Evolutionary conservation across 2,797 vertebrate species (phyloP), one percentile per base, ranked within the genome.

Genomic region (Hydrolagus colliei): DNA sequence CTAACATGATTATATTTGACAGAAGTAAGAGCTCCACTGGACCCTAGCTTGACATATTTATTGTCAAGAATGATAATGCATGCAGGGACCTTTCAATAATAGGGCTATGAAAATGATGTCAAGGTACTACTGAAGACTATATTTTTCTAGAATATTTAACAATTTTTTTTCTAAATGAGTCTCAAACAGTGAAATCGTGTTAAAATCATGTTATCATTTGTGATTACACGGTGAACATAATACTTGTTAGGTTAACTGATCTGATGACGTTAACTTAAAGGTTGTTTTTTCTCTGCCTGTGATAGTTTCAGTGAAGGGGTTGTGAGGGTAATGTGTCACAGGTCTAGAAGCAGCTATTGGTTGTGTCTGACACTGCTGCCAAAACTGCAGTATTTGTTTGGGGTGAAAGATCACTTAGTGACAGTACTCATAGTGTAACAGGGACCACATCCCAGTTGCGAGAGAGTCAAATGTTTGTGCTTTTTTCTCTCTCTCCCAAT

Each of bases 51-150:
- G 79, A 71, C 79, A 84, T 84, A 84, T 71, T 71, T 84, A 71
- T 84, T 71, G 79, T 84, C 79, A 84, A 71, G 65, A 52, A 71
- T 32, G 65, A 71, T 84, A 84, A 84, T 84, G 32, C 65, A 84
- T 71, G 62, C 79, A 84, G 79, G 65, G 79, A 84, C 79, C 79
- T 84, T 84, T 84, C 35, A 84, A 63, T 84, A 84, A 84, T 84
- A 84, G 65, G 65, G 5, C 41, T 68, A 16, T 71, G 27, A 71
- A 14, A 84, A 84, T 35, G 65, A 41, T 71, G 65, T 68, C 79
- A 82, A 82, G 68, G 14, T 2, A 20, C 63, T 68, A 18, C 6
- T 35, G 20, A 68, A 27, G 41, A 35, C 32, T 9, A 14, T 5
- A 84, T 41, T 84, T 71, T 65, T 80, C 63, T 71, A 9, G 0